Percentiles rank a stretch among this genome's conserved stretches.
Conservation (phyloP, 2,113 vertebrate genomes). For the Catharus bicknelli region DNA sequence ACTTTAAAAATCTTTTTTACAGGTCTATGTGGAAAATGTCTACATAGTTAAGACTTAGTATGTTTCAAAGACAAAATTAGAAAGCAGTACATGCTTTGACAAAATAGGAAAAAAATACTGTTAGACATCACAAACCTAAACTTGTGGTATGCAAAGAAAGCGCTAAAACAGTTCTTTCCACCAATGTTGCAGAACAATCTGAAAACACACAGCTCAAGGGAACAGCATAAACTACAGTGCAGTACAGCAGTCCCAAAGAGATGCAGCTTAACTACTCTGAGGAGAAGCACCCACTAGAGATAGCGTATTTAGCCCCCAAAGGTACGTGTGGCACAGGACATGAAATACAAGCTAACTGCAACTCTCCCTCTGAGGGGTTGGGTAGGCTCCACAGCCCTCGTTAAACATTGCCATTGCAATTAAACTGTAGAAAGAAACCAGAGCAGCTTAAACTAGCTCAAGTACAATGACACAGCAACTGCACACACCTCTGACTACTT, state of each 20-base stretch:
- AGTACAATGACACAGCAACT: background rate
- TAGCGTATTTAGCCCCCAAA: background rate
- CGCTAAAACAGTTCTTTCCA: fast-evolving
- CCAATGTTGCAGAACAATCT: background rate
- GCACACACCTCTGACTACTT: background rate
- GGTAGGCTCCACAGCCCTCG: background rate
- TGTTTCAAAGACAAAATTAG: background rate
- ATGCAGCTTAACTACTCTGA: background rate
- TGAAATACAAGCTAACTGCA: background rate
- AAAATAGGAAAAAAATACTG: background rate
- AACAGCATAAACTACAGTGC: background rate
- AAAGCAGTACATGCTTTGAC: background rate
- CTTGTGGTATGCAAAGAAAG: background rate
- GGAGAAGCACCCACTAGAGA: background rate
- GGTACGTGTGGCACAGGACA: fast-evolving
- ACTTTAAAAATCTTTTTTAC: background rate
- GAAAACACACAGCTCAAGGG: background rate
- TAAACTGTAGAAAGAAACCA: background rate
- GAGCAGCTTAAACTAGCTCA: background rate
- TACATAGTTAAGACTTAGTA: background rate
- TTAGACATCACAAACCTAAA: background rate
- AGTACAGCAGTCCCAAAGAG: background rate
- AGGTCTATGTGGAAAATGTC: background rate
- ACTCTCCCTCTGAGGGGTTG: background rate
- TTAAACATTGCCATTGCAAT: background rate